Base-by-base conservation (phyloP, 35 echinoderm and acorn worm genomes). In the Apostichopus californicus region DNA sequence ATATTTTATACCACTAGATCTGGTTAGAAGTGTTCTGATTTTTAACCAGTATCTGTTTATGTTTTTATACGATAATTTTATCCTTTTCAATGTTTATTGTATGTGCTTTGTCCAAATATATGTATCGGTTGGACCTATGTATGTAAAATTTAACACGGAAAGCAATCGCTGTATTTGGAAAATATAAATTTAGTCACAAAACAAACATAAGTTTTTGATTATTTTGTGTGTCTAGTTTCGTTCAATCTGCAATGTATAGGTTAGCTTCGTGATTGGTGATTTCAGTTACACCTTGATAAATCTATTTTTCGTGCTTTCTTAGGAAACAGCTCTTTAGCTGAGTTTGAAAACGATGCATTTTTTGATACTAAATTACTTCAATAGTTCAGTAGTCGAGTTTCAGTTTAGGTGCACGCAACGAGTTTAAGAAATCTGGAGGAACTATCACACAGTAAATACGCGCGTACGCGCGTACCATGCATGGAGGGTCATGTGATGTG, bases 71-170 rank as follows among this genome's bases (percentile, higher is more conserved):
- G n/a, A 75, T 75, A 13, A 75, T 75, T 75, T 75, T 22, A 75
- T 75, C 71, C 21, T 75, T 75, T 75, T 75, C 71, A 75, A 22
- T 75, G 71, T 75, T 75, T 20, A 22, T 18, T 75, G n/a, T 75
- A 75, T 75, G 71, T 75, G 71, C 71, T 75, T 75, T 20, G 71
- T 75, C 71, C 71, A 75, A 75, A 75, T 75, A 75, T 75, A 18
- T 20, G 71, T 75, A 75, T 20, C 71, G 5, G 71, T 75, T 75
- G 71, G 71, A 75, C 71, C n/a, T 75, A 75, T 75, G 71, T 75
- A 75, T 75, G 71, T 75, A 75, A 75, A 75, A 75, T 75, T 68
- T 20, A 75, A 75, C 71, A 75, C 71, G 3, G 3, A 75, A 18
- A 75, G 71, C 71, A 75, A 75, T 75, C 71, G 71, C 71, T 75